Evolutionary conservation across 2,888 invertebrate species (phyloP).

Genomic region (Odontothrips loti): DNA sequence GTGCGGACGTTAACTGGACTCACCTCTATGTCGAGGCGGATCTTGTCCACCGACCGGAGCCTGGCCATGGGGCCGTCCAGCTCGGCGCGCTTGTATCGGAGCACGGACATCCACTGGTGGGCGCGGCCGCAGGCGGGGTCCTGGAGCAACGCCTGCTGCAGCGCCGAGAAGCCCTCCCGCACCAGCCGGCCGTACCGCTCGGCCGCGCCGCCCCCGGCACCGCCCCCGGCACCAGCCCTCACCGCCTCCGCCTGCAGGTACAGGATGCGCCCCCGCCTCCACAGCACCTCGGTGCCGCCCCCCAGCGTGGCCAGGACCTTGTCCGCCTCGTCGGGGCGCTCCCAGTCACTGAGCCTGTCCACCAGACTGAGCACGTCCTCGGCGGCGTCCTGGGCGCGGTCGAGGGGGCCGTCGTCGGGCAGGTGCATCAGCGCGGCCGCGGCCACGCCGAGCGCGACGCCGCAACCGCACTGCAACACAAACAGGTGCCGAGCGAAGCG

Average conservation of each 20-base stretch:
- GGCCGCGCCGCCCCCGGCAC: background rate
- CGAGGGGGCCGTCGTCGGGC: background rate
- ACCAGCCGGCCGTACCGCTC: background rate
- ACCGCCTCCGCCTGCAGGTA: background rate
- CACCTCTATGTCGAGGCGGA: background rate
- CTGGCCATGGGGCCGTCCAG: background rate
- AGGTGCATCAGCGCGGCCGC: background rate
- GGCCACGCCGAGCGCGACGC: background rate
- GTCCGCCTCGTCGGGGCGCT: background rate
- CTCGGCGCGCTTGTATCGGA: background rate
- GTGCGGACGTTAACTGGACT: background rate
- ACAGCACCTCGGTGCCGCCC: background rate
- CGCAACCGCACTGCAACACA: background rate
- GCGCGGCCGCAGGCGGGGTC: constrained; percentile 13
- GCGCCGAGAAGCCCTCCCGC: background rate
- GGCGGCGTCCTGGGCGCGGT: background rate
- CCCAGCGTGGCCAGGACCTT: background rate
- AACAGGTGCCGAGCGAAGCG: too few species aligned
- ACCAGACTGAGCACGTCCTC: background rate
- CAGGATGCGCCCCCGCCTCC: background rate
- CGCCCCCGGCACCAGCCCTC: background rate
- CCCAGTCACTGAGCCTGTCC: background rate
- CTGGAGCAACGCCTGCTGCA: background rate
- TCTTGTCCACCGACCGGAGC: background rate
- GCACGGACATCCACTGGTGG: constrained; percentile 7